Evolutionary conservation across 2,888 invertebrate species (phyloP).

Genomic region (Tetanocera ferruginea): DNA sequence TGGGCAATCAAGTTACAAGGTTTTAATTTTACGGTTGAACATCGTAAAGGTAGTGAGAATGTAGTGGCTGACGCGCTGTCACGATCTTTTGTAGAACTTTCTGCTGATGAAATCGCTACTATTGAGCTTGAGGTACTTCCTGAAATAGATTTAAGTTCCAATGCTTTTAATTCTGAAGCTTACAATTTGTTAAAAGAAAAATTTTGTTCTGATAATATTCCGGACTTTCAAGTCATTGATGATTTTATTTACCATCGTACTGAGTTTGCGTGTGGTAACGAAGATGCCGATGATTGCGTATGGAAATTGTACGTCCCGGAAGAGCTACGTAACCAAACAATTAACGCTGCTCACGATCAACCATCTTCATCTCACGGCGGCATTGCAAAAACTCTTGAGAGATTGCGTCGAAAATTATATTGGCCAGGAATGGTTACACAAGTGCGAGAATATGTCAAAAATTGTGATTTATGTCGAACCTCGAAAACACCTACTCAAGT

Average conservation of each 20-base stretch:
- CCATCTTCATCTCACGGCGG: conserved; percentile 38
- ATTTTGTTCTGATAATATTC: not conserved
- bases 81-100: not conserved
- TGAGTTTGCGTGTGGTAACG: not conserved
- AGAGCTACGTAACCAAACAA: not conserved
- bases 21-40: conserved; percentile 10
- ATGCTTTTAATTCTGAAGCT: conserved; percentile 1
- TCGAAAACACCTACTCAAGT: conserved; percentile 16
- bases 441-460: no score
- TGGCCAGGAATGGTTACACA: no score
- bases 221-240: conserved; percentile 7
- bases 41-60: conserved; percentile 25
- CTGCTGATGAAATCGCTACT: not conserved
- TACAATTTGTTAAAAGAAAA: not conserved
- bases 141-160: conserved; percentile 12
- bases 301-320: conserved; percentile 38
- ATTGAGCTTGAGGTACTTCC: not conserved
- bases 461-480: no score
- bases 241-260: conserved; percentile 6
- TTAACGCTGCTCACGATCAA: conserved; percentile 23
- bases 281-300: no score
- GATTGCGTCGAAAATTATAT: no score
- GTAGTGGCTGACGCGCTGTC: conserved; percentile 38
- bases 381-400: conserved; percentile 39
- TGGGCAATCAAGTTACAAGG: conserved; percentile 31